Percentiles rank a stretch among this genome's conserved stretches.
Conservation (phyloP, 2,113 vertebrate genomes). For the Centrocercus urophasianus region DNA sequence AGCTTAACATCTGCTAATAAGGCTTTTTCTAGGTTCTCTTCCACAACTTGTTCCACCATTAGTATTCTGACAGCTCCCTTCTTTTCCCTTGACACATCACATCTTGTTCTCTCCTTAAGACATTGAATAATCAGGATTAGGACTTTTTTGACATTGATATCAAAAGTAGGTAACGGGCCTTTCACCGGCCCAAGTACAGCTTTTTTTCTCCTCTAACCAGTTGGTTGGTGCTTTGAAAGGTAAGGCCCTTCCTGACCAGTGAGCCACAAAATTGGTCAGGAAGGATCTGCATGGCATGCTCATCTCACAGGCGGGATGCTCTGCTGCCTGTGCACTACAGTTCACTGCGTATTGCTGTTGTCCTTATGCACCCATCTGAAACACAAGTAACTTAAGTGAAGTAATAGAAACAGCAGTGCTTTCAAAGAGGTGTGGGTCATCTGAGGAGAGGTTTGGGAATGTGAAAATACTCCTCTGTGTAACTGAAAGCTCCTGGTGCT, state of each 20-base stretch:
- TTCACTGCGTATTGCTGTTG: not conserved
- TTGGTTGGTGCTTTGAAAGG: accelerated
- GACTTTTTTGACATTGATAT: not conserved
- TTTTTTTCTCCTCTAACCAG: not conserved
- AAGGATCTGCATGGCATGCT: not conserved
- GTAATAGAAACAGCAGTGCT: not conserved
- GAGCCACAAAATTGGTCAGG: not conserved
- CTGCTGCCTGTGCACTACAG: not conserved
- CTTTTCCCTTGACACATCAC: not conserved
- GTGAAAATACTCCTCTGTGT: not conserved
- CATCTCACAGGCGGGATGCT: not conserved
- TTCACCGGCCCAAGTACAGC: not conserved
- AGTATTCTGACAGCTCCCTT: not conserved
- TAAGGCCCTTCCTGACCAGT: not conserved
- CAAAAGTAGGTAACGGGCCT: not conserved
- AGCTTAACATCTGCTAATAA: not conserved
- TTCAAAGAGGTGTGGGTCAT: not conserved
- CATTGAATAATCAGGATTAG: not conserved
- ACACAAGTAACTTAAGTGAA: not conserved
- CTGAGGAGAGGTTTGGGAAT: not conserved
- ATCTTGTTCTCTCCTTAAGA: not conserved
- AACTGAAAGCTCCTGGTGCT: not conserved
- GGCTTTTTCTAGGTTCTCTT: not conserved
- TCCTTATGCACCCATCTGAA: not conserved
- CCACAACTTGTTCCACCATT: not conserved